Conservation (phyloP, 1,140 invertebrate genomes). For the Reticulitermes speratus region DNA sequence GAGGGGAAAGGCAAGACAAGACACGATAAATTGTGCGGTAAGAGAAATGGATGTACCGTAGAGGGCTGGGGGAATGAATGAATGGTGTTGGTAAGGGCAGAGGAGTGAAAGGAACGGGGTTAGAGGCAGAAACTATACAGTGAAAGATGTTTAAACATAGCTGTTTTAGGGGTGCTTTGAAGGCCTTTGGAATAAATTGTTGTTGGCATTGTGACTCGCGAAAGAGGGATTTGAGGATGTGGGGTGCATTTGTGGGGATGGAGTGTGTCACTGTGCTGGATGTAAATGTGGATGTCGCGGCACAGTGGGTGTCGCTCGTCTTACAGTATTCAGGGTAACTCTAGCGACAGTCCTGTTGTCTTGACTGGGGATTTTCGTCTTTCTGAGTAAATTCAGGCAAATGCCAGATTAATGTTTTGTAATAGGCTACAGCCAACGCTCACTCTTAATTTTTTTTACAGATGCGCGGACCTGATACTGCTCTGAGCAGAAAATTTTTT, state of each 20-base stretch:
- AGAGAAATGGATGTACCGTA: background rate
- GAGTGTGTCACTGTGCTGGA: background rate
- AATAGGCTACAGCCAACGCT: too few species aligned
- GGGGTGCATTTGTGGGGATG: background rate
- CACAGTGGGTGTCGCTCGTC: too few species aligned
- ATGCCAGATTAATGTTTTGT: too few species aligned
- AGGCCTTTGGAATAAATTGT: background rate
- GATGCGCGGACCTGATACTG: too few species aligned
- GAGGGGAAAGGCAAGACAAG: background rate
- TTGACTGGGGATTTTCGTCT: too few species aligned
- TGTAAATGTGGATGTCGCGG: too few species aligned
- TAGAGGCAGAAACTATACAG: background rate
- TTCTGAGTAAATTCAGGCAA: too few species aligned
- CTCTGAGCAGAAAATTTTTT: too few species aligned
- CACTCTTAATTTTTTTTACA: too few species aligned
- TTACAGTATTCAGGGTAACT: too few species aligned
- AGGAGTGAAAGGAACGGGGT: background rate
- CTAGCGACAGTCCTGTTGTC: too few species aligned
- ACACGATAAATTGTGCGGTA: slow-evolving; percentile 14
- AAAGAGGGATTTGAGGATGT: background rate
- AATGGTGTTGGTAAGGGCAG: background rate
- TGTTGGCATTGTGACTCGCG: background rate
- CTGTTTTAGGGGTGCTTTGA: slow-evolving; percentile 4
- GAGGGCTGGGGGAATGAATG: background rate
- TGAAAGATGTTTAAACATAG: slow-evolving; percentile 2